phyloP scores from a whole-genome alignment of 2,113 vertebrate genomes.

The Coptodon bakossiorum region DNA sequence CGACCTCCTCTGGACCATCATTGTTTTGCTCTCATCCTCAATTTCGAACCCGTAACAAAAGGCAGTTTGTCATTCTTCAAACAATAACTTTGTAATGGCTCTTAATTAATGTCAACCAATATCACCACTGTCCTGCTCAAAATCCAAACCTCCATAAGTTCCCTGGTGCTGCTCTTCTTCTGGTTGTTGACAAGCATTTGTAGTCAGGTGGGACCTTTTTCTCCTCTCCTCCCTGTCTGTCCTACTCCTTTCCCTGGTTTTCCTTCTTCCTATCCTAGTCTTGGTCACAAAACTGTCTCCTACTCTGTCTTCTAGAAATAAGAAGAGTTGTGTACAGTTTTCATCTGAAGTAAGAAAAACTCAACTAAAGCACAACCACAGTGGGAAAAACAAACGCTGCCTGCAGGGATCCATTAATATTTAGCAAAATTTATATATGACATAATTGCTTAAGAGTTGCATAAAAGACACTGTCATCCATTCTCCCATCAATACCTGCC shows the following conservation, averaged over 20 bases:
- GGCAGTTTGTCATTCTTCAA: not conserved
- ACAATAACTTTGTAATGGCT: not conserved
- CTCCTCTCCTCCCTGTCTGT: slow-evolving; percentile 31
- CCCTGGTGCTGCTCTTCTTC: not conserved
- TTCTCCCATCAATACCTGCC: slow-evolving; percentile 59
- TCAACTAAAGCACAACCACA: not conserved
- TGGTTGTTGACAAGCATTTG: slow-evolving; percentile 9
- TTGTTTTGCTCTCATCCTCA: no score
- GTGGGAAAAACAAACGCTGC: not conserved
- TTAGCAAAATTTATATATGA: not conserved
- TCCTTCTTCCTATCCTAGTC: slow-evolving; percentile 34
- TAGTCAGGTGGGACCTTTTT: not conserved
- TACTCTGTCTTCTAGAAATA: slow-evolving; percentile 38
- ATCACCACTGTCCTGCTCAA: not conserved
- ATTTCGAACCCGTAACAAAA: no score
- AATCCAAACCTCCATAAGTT: slow-evolving; percentile 18
- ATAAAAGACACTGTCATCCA: not conserved
- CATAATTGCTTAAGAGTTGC: not conserved
- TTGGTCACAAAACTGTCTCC: not conserved
- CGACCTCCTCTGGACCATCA: no score
- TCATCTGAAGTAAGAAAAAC: not conserved
- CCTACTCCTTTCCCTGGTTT: slow-evolving; percentile 19
- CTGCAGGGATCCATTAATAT: not conserved
- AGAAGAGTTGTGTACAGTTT: not conserved
- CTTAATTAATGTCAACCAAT: not conserved